Evolutionary conservation across 2,113 vertebrate species (phyloP).

Genomic region (Macquaria australasica): DNA sequence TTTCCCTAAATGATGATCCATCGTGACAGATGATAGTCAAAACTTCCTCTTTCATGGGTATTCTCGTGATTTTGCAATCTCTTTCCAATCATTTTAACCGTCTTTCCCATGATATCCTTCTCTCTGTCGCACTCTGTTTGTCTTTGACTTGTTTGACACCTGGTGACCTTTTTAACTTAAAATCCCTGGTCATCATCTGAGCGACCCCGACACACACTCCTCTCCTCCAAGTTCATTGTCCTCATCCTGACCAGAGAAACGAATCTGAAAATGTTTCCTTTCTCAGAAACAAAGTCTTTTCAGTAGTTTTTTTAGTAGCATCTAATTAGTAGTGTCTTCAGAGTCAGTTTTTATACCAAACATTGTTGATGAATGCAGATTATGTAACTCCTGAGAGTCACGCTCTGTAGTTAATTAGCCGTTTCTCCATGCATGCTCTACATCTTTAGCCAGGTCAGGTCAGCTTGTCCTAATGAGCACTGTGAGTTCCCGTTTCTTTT

Average conservation of each 20-base stretch:
- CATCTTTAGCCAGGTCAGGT: background rate
- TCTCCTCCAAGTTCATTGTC: background rate
- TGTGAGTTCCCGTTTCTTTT: background rate
- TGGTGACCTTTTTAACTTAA: background rate
- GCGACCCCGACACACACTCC: background rate
- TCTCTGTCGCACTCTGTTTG: background rate
- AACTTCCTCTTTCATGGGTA: slow-evolving; percentile 26
- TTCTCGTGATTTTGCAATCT: slow-evolving; percentile 24
- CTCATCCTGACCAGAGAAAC: background rate
- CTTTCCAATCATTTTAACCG: background rate
- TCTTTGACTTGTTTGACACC: background rate
- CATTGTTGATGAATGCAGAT: background rate
- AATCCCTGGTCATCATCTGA: background rate
- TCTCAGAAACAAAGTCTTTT: background rate
- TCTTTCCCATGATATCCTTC: background rate
- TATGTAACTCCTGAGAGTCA: background rate
- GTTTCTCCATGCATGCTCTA: background rate
- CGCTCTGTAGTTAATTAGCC: background rate
- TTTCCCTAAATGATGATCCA: slow-evolving; percentile 24
- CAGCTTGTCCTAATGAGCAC: background rate
- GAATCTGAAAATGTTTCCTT: background rate
- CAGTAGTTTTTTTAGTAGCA: background rate
- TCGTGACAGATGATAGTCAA: background rate
- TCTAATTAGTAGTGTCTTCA: background rate
- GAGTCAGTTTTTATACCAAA: background rate